Base-by-base conservation (phyloP, 2,113 vertebrate species). In the Menura novaehollandiae region DNA sequence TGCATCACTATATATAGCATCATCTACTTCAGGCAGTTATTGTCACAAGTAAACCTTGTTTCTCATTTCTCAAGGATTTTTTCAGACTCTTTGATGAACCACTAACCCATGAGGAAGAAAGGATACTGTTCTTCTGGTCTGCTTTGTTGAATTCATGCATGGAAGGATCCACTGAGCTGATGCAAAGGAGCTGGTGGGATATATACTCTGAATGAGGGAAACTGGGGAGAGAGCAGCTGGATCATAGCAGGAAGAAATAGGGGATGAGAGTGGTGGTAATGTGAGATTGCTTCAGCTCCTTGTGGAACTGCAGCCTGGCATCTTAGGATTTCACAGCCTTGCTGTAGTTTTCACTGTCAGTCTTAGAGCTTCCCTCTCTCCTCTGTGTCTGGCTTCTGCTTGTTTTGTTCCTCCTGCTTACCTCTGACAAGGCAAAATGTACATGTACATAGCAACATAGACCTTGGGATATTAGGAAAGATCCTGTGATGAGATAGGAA, bases 371-470 rank as follows among this genome's bases (percentile, higher is more conserved):
- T 94, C 49, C 33, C 44, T 80, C 62, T 75, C 56, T 89, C 52
- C 18, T 83, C 30, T 62, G n/a, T 10, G 1, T 79, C 7, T n/a
- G 46, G 8, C 11, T 77, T 64, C 69, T 85, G 32, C 55, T 91
- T 41, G 32, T 69, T 89, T 91, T 66, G 63, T 35, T 59, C 26
- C 27, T 81, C 11, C 37, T 76, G 27, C 73, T 62, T 66, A 53
- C 32, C 13, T 79, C 49, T 89, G 33, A 30, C 32, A 63, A 10
- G 43, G 43, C n/a, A 82, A 72, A 60, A 62, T 37, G 23, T 59
- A 13, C 6, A 1, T 60, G 15, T 43, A 23, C 2, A 0, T 59
- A 33, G 60, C 44, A 58, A 32, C 21, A 37, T 6, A 32, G 39
- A 35, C 63, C 74, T 73, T 8, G 27, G 46, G 27, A 44, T 47